Evolutionary conservation across 2,888 invertebrate species (phyloP).

Genomic region (Cephus pulcher): DNA sequence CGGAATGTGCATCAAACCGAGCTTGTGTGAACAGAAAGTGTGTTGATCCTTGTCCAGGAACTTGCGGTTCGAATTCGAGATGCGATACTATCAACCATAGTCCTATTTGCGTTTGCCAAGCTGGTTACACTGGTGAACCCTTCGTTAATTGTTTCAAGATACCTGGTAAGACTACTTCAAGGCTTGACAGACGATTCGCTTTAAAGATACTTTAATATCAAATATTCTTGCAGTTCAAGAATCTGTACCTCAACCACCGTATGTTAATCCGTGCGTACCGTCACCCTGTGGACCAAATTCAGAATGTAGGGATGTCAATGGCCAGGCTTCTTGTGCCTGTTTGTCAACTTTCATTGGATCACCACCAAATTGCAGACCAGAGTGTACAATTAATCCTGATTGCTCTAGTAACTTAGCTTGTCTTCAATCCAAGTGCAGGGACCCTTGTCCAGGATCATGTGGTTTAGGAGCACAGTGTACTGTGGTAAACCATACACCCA

Average conservation of each 20-base stretch:
- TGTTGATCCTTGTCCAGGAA: constrained; percentile 54
- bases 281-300: constrained; percentile 72
- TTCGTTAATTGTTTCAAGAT: constrained; percentile 62
- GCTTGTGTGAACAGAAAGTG: constrained; percentile 59
- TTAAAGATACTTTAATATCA: not conserved
- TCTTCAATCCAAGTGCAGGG: constrained; percentile 61
- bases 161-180: constrained; percentile 31
- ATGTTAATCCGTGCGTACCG: constrained; percentile 71
- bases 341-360: constrained; percentile 62
- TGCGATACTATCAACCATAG: constrained; percentile 56
- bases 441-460: constrained; percentile 68
- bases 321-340: constrained; percentile 66
- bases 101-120: constrained; percentile 56
- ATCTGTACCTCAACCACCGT: constrained; percentile 54
- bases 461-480: constrained; percentile 68
- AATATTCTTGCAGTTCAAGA: constrained; percentile 31
- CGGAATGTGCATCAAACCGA: constrained; percentile 51
- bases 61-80: constrained; percentile 53
- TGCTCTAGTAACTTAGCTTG: constrained; percentile 67
- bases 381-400: constrained; percentile 67
- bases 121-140: constrained; percentile 52
- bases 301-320: constrained; percentile 60
- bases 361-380: constrained; percentile 67
- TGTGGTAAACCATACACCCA: constrained; percentile 65
- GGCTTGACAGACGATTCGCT: not conserved